Conservation (phyloP, 2,113 vertebrate species). For the Notarius lentiginosus region DNA sequence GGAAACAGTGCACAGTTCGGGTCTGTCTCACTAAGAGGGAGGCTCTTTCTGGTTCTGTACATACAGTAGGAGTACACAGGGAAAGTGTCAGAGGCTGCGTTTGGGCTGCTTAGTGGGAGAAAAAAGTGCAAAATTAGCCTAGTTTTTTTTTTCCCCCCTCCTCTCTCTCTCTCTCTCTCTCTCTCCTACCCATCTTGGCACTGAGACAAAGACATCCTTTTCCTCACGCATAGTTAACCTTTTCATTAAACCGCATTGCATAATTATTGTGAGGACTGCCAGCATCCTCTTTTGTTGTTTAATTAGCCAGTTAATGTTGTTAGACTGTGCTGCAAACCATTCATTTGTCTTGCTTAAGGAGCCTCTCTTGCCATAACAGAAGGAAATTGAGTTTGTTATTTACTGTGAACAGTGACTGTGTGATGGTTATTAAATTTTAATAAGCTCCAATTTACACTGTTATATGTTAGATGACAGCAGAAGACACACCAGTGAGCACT, state of each 20-base stretch:
- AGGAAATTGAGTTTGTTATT: conserved; percentile 74
- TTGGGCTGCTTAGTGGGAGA: conserved; percentile 51
- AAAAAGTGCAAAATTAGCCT: conserved; percentile 49
- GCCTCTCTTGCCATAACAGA: conserved; percentile 64
- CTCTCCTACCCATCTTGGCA: conserved; percentile 38
- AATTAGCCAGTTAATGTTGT: conserved; percentile 82
- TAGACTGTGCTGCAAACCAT: conserved; percentile 72
- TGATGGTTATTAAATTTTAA: conserved; percentile 72
- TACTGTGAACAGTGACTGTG: conserved; percentile 67
- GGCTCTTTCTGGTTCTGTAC: neutral
- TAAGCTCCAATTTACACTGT: conserved; percentile 62
- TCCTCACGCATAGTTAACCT: conserved; percentile 71
- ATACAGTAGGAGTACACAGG: neutral
- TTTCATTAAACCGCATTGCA: conserved; percentile 70
- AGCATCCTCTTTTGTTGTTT: conserved; percentile 75
- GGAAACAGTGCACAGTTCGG: neutral
- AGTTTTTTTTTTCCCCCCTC: conserved; percentile 45
- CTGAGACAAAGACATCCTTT: conserved; percentile 46
- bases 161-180: too few species aligned
- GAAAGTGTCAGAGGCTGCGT: conserved; percentile 22
- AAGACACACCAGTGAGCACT: conserved; percentile 20
- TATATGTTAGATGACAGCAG: conserved; percentile 51
- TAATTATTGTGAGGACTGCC: conserved; percentile 65
- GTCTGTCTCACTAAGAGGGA: conserved; percentile 8
- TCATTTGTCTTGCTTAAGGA: conserved; percentile 81